Evolutionary conservation across 2,888 invertebrate species (phyloP), one percentile per base, ranked within the genome.

Genomic region (Netelia virgata): DNA sequence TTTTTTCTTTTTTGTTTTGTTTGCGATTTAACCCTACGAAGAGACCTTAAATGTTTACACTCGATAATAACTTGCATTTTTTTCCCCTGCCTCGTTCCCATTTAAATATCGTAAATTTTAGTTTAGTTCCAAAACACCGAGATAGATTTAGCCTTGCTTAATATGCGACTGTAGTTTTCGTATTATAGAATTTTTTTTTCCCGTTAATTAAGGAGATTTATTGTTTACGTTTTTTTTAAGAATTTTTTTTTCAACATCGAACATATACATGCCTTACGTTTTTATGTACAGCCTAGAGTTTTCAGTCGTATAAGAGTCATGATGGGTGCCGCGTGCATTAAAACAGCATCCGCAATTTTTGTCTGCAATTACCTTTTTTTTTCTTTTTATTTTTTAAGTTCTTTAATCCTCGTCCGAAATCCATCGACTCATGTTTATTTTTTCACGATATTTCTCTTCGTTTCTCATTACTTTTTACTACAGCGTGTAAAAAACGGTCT

Each of bases 241-340:
- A 41, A 28, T 68, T 90, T 91, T 91, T 88, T 89, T 89, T 90
- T 89, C 90, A 93, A 93, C 93, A 93, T 92, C 93, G 90, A 93
- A 93, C 93, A 93, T 92, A 93, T 92, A 93, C 92, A 93, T 93
- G 92, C 92, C 92, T 93, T 93, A 93, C 87, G 90, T 87, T 92
- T 76, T 91, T 93, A 93, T 93, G 88, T 93, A 93, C 93, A 93
- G 92, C 92, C 92, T 93, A 92, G 90, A 92, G 90, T 92, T 93
- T 55, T 93, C 93, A 93, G 93, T 93, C 93, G 92, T 93, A 90
- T 91, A 88, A 89, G 88, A 89, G 88, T 91, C 88, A 87, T 89
- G 88, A 89, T 90, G 88, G 88, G 88, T 90, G 89, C 88, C 88
- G 86, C 80, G 75, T 88, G 88, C 88, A 80, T 77, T 66, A 70